Percentiles rank a stretch among this genome's conserved stretches.
These are phyloP conservation scores for Oscheius sp. DNA, from an alignment of 2,888 invertebrate species.

Conservation along the genomic window DNA sequence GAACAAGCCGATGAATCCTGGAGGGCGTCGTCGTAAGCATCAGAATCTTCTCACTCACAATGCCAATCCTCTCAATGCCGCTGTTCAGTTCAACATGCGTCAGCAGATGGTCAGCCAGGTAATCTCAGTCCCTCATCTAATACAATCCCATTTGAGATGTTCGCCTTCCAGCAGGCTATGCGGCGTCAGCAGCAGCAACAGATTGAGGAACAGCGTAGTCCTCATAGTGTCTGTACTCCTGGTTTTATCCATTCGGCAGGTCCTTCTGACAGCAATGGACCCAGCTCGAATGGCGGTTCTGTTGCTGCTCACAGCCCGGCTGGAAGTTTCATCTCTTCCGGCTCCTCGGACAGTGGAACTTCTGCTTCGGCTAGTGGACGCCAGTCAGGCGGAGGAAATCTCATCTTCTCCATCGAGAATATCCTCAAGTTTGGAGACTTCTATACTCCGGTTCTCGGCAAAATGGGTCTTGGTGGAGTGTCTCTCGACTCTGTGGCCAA, in stretches of 20 bases:
- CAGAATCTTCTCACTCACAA: constrained; percentile 9
- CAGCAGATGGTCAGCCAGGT: constrained; percentile 26
- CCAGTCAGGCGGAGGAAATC: constrained; percentile 20
- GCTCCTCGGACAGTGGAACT: constrained; percentile 10
- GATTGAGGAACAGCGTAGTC: constrained; percentile 21
- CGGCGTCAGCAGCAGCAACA: constrained; percentile 12
- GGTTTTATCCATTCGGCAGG: neutral
- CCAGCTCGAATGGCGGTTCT: constrained; percentile 16
- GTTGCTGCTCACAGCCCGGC: constrained; percentile 32
- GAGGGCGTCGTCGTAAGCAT: constrained; percentile 42
- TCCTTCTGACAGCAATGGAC: constrained; percentile 24
- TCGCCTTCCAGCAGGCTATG: constrained; percentile 25
- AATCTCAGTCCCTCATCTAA: neutral
- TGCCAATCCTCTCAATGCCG: neutral
- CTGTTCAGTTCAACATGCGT: neutral
- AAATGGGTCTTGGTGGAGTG: constrained; percentile 11
- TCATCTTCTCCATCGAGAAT: constrained; percentile 31
- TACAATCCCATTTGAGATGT: neutral
- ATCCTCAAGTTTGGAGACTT: constrained; percentile 19
- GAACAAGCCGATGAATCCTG: constrained; percentile 72
- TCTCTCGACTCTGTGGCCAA: constrained; percentile 4
- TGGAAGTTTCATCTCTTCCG: constrained; percentile 16
- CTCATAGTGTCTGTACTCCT: constrained; percentile 17
- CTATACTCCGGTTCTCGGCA: constrained; percentile 12
- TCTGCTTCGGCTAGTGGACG: constrained; percentile 26